Evolutionary conservation across 1,140 invertebrate species (phyloP).

Genomic region (Nomia melanderi): DNA sequence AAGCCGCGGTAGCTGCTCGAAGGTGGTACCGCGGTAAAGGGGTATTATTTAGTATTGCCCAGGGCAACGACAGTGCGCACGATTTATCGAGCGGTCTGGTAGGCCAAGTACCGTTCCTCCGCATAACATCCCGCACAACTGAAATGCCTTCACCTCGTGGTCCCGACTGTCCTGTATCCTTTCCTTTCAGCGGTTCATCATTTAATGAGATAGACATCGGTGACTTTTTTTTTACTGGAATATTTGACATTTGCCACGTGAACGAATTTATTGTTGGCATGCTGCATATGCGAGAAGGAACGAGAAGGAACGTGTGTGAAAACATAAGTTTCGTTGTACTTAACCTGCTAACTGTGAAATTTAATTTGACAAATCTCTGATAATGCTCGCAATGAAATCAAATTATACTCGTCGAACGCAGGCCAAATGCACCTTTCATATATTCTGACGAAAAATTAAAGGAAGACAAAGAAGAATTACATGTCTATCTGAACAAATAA

Average conservation of each 20-base stretch:
- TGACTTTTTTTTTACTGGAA: constrained; percentile 26
- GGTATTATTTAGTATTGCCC: constrained; percentile 72
- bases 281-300: no score
- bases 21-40: constrained; percentile 57
- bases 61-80: constrained; percentile 63
- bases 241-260: constrained; percentile 6
- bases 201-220: not conserved
- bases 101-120: constrained; percentile 43
- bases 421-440: no score
- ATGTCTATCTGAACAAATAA: no score
- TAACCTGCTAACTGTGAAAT: no score
- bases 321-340: no score
- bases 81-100: constrained; percentile 67
- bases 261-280: not conserved
- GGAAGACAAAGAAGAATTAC: no score
- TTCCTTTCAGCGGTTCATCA: not conserved
- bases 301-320: no score
- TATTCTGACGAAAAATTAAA: no score
- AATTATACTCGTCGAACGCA: no score
- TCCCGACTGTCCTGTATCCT: constrained; percentile 13
- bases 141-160: not conserved
- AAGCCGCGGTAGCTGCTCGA: constrained; percentile 57
- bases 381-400: no score
- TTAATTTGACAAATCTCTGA: no score
- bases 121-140: constrained; percentile 19